Evolutionary conservation across 2,888 invertebrate species (phyloP).

Genomic region (Hecatera dysodea): DNA sequence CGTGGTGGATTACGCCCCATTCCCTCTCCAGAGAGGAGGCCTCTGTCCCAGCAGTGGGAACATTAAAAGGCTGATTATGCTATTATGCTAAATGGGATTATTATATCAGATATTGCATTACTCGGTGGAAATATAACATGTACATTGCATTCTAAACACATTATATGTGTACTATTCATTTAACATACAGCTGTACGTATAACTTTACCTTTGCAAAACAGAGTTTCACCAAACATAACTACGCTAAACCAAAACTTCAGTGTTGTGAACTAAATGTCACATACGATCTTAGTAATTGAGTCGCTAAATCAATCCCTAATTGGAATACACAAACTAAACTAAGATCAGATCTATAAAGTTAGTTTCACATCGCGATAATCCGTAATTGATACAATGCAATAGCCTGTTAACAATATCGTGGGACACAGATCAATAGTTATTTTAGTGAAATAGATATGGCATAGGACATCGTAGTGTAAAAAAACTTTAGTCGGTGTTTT

Average conservation of each 20-base stretch:
- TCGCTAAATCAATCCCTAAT: constrained; percentile 41
- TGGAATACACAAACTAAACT: constrained; percentile 46
- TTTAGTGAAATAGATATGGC: constrained; percentile 25
- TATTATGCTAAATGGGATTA: too few relatives aligned
- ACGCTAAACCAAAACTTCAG: constrained; percentile 21
- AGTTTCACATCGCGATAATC: constrained; percentile 49
- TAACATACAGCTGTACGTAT: not conserved
- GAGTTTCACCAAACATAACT: constrained; percentile 11
- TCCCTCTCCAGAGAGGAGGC: too few relatives aligned
- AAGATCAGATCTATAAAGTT: constrained; percentile 56
- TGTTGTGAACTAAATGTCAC: constrained; percentile 21
- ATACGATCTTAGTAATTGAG: constrained; percentile 30
- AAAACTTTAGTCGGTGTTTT: too few relatives aligned
- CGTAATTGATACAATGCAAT: constrained; percentile 63
- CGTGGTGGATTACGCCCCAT: too few relatives aligned
- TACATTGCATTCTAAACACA: too few relatives aligned
- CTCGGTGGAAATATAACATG: too few relatives aligned
- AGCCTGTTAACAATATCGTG: constrained; percentile 39
- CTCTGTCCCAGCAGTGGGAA: too few relatives aligned
- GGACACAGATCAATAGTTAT: constrained; percentile 42
- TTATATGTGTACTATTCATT: not conserved
- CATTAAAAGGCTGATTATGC: too few relatives aligned
- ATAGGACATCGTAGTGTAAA: not conserved
- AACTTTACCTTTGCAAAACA: not conserved
- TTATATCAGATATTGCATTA: too few relatives aligned